Conservation (phyloP, 2,113 vertebrate genomes). For the Piaya cayana region DNA sequence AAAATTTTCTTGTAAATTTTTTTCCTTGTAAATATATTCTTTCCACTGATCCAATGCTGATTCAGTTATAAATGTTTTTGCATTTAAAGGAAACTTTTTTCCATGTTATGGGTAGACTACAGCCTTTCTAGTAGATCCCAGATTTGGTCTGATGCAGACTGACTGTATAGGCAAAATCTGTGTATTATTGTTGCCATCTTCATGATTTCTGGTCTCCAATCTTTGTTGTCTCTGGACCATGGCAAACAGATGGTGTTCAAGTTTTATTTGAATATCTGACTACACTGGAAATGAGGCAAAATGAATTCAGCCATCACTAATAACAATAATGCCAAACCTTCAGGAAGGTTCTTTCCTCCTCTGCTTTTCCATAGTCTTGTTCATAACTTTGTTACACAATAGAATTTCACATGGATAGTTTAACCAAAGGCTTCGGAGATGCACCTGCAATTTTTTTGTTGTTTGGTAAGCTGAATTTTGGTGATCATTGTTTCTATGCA, state of each 20-base stretch:
- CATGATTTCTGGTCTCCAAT: background rate
- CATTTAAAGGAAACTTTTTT: background rate
- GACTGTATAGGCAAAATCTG: background rate
- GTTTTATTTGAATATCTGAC: constrained; percentile 28
- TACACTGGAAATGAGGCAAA: background rate
- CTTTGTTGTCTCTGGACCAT: background rate
- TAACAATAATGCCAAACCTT: constrained; percentile 18
- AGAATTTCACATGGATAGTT: background rate
- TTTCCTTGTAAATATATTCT: background rate
- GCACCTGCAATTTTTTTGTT: background rate
- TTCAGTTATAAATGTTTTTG: background rate
- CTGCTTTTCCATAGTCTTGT: background rate
- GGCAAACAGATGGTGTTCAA: background rate
- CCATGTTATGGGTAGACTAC: background rate
- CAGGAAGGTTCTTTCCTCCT: background rate
- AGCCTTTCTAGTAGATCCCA: background rate
- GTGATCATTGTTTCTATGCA: fast-evolving
- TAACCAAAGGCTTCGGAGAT: background rate
- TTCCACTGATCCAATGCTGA: background rate
- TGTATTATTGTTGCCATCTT: background rate
- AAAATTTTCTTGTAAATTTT: background rate
- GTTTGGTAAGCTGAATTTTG: background rate
- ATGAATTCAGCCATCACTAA: constrained; percentile 11
- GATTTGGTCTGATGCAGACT: background rate
- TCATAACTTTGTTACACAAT: background rate